Base-by-base conservation (phyloP, 2,888 invertebrate species). In the Brassicogethes aeneus region DNA sequence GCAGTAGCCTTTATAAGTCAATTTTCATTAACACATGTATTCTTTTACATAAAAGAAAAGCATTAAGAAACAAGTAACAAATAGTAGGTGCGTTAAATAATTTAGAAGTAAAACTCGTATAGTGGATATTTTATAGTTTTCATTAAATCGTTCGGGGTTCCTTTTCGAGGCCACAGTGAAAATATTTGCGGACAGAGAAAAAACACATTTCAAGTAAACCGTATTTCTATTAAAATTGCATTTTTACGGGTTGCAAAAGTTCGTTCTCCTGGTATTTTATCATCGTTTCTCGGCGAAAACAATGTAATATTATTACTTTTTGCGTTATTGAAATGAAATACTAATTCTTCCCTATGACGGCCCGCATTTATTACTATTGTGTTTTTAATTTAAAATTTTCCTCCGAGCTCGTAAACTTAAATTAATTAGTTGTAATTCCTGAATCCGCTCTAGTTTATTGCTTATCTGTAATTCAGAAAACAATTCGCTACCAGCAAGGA, bases 271-370 rank as follows among this genome's bases (percentile, higher is more conserved):
- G 57, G 58, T 56, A 56, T 60, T 59, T 57, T 59, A 60, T 59
- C 57, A 59, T 57, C 57, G 58, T 59, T 60, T 59, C 57, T 58
- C 56, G 51, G 53, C 54, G 61, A 58, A 60, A 61, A 61, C 61
- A 61, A 60, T 60, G 61, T 60, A 61, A 60, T 60, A 58, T 57
- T 60, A 59, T 60, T 60, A 55, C 59, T 55, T 53, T 54, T 54
- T 51, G 49, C 54, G 52, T 52, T 54, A 57, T 58, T 53, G 57
- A 56, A 60, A 57, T 54, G 57, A 55, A 57, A 58, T 54, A 55
- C 52, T 55, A 56, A 57, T 56, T 52, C 52, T 51, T 54, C 47
- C 51, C 45, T 51, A 53, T 50, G 53, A 45, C 47, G 47, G 38
- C 40, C 40, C 41, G 38, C 41, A 41, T 40, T 43, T 38, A 40